These are phyloP conservation scores for Polyommatus iphigenia DNA, from an alignment of 2,888 invertebrate species.

Conservation along the genomic window DNA sequence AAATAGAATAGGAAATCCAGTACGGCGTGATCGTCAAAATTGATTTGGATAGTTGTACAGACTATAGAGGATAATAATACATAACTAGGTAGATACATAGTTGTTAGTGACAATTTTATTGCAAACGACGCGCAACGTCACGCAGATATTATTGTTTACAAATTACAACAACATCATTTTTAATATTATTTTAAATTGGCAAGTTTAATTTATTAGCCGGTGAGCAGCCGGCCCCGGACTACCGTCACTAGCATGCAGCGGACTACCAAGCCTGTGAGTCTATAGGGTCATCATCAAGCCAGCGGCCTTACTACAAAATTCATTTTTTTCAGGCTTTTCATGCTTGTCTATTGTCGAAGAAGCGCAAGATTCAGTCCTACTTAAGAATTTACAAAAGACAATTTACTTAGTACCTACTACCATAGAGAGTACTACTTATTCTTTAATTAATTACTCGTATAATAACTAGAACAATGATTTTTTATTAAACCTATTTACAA, in stretches of 20 bases:
- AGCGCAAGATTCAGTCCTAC: not conserved
- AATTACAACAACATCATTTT: not conserved
- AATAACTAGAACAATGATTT: not conserved
- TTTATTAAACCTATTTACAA: not conserved
- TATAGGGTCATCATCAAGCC: slow-evolving; percentile 1
- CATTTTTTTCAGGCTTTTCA: not conserved
- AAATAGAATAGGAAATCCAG: not conserved
- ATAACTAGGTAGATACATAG: not conserved
- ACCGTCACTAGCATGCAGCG: slow-evolving; percentile 52
- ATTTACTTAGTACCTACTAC: too few relatives aligned
- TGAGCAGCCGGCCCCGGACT: slow-evolving; percentile 51
- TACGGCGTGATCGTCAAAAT: not conserved
- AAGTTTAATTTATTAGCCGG: slow-evolving; percentile 42
- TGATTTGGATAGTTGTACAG: not conserved
- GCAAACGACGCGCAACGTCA: not conserved
- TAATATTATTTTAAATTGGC: not conserved
- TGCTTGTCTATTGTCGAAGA: not conserved
- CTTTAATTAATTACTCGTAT: not conserved
- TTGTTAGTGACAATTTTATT: not conserved
- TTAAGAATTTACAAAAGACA: not conserved
- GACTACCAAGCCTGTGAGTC: slow-evolving; percentile 50
- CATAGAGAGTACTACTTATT: too few relatives aligned
- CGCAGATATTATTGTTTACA: not conserved
- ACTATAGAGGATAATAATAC: too few relatives aligned
- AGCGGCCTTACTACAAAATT: not conserved